These are phyloP conservation scores for Andrena bucephala DNA, from an alignment of 2,888 invertebrate genomes.

Conservation along the genomic window DNA sequence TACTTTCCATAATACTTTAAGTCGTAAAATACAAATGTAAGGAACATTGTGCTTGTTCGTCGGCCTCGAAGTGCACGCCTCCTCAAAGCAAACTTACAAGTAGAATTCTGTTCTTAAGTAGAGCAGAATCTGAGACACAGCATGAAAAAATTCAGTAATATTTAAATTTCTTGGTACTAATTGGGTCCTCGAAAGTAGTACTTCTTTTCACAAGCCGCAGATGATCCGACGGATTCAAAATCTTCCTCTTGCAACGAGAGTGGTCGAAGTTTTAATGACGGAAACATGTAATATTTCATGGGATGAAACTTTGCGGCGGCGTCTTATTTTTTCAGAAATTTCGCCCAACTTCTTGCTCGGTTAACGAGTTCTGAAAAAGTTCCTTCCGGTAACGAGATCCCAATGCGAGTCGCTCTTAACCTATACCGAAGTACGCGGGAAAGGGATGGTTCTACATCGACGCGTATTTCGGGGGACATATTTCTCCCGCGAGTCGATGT, in stretches of 20 bases:
- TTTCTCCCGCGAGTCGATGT: neutral
- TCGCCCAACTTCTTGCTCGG: conserved; percentile 14
- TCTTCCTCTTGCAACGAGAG: neutral
- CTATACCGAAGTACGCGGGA: neutral
- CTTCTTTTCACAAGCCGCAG: neutral
- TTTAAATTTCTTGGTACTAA: conserved; percentile 15
- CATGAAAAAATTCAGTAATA: neutral
- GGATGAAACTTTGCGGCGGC: conserved; percentile 31
- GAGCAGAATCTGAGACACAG: neutral
- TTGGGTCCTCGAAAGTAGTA: conserved; percentile 10
- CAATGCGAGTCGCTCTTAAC: conserved; percentile 9
- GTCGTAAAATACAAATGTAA: neutral
- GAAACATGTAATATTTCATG: conserved; percentile 28
- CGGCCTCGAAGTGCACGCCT: neutral
- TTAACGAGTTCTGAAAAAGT: conserved; percentile 46
- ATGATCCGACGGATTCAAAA: conserved; percentile 18
- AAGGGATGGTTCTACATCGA: neutral
- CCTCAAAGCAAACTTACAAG: neutral
- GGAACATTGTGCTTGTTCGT: neutral
- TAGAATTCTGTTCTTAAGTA: neutral
- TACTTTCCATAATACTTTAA: no score
- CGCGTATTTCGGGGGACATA: conserved; percentile 5
- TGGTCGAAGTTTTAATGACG: conserved; percentile 54
- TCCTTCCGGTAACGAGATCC: conserved; percentile 38
- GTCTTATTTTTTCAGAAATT: conserved; percentile 47